Percentiles rank a stretch among this genome's conserved stretches.
phyloP scores from a whole-genome alignment of 1,140 invertebrate species.

The Aphis gossypii region DNA sequence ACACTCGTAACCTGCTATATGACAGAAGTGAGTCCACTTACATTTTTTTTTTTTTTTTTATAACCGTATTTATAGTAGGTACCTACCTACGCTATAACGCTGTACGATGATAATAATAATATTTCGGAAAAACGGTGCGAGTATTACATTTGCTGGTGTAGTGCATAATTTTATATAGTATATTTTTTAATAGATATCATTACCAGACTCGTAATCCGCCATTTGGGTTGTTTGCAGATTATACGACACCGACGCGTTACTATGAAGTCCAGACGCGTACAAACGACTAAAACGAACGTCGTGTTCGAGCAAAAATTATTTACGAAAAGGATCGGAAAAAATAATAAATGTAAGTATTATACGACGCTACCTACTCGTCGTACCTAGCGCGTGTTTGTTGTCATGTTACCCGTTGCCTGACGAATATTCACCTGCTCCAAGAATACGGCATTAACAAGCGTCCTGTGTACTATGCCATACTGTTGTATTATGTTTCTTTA shows the following conservation, averaged over 20 bases:
- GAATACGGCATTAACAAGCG: not conserved
- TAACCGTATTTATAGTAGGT: not conserved
- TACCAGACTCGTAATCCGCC: constrained; percentile 54
- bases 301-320: not conserved
- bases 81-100: not conserved
- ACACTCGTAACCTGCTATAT: not conserved
- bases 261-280: not conserved
- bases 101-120: not conserved
- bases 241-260: not conserved
- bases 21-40: not conserved
- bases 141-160: not conserved
- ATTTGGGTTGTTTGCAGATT: not conserved
- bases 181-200: not conserved
- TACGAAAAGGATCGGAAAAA: not conserved
- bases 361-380: not conserved
- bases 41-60: not conserved
- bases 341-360: not conserved
- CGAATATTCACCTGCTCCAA: not conserved
- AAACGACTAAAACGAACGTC: not conserved
- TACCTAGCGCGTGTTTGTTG: constrained; percentile 31
- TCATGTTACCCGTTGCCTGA: constrained; percentile 12
- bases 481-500: not conserved
- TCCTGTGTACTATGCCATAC: not conserved
- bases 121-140: not conserved
- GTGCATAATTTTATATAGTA: not conserved